phyloP scores from a whole-genome alignment of 2,888 invertebrate species.

The Pachycephus smyrnensis region DNA sequence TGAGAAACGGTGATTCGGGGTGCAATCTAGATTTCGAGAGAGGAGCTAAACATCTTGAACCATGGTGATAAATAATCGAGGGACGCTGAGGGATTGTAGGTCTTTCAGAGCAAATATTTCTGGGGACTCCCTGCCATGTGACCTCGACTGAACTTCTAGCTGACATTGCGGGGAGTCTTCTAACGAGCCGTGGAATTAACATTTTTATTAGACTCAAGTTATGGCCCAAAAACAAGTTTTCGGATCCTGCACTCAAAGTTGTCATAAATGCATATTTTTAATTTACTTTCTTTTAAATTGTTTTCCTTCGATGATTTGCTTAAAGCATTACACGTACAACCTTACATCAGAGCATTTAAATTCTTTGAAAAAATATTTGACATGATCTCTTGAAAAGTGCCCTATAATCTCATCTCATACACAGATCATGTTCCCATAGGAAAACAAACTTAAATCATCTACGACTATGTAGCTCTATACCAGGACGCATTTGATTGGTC shows the following conservation, averaged over 20 bases:
- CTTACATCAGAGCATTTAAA: neutral
- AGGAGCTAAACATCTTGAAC: neutral
- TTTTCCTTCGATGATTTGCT: neutral
- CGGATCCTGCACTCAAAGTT: neutral
- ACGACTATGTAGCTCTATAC: neutral
- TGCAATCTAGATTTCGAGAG: neutral
- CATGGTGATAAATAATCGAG: constrained; percentile 51
- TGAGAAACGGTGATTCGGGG: neutral
- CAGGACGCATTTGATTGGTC: neutral
- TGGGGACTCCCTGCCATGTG: constrained; percentile 61
- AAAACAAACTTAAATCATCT: neutral
- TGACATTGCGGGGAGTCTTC: constrained; percentile 61
- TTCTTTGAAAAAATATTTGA: neutral
- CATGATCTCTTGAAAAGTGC: neutral
- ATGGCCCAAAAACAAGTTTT: neutral
- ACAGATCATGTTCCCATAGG: neutral
- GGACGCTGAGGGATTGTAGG: constrained; percentile 31
- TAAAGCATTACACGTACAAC: neutral
- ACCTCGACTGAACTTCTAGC: constrained; percentile 62
- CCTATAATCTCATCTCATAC: neutral
- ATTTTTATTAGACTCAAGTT: constrained; percentile 60
- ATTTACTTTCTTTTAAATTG: neutral
- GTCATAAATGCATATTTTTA: neutral
- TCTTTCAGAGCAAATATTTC: constrained; percentile 58
- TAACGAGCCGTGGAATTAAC: constrained; percentile 66